Evolutionary conservation across 2,888 invertebrate genomes (phyloP).

Genomic region (Hirtodrosophila cameraria): DNA sequence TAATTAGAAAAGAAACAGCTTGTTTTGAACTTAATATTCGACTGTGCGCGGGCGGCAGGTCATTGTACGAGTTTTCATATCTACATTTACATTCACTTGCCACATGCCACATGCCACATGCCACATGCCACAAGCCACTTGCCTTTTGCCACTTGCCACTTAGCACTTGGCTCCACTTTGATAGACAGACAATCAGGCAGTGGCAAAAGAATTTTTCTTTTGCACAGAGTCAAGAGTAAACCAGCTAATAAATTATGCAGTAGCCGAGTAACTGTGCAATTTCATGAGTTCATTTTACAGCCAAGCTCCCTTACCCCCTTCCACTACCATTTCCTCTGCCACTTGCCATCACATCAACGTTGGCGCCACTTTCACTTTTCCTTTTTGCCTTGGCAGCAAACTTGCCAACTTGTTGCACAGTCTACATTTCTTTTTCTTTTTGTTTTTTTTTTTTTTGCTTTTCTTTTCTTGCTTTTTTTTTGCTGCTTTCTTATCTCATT

Average conservation of each 20-base stretch:
- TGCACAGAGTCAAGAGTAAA: slow-evolving; percentile 47
- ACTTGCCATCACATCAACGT: slow-evolving; percentile 7
- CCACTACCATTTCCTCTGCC: too few species aligned
- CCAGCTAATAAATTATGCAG: slow-evolving; percentile 75
- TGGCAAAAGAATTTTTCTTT: slow-evolving; percentile 37
- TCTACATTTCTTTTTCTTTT: slow-evolving; percentile 33
- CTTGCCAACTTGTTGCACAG: slow-evolving; percentile 73
- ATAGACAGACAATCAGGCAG: slow-evolving; percentile 32
- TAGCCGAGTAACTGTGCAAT: slow-evolving; percentile 58
- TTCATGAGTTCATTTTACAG: slow-evolving; percentile 69
- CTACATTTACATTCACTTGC: too few species aligned
- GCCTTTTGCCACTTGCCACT: slow-evolving; percentile 8
- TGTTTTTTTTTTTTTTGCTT: slow-evolving; percentile 7
- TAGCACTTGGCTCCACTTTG: slow-evolving; percentile 21
- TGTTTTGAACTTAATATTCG: too few species aligned
- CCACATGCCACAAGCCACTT: slow-evolving; percentile 3
- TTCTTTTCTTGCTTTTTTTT: slow-evolving; percentile 8
- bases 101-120: too few species aligned
- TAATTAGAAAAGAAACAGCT: too few species aligned
- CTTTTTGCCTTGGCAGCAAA: slow-evolving; percentile 69
- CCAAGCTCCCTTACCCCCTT: not conserved
- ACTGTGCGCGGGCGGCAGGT: too few species aligned
- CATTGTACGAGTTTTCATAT: too few species aligned
- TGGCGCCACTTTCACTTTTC: slow-evolving; percentile 72
- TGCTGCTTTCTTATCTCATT: slow-evolving; percentile 67